phyloP scores from a whole-genome alignment of 2,797 vertebrate genomes.

The Lateolabrax maculatus region DNA sequence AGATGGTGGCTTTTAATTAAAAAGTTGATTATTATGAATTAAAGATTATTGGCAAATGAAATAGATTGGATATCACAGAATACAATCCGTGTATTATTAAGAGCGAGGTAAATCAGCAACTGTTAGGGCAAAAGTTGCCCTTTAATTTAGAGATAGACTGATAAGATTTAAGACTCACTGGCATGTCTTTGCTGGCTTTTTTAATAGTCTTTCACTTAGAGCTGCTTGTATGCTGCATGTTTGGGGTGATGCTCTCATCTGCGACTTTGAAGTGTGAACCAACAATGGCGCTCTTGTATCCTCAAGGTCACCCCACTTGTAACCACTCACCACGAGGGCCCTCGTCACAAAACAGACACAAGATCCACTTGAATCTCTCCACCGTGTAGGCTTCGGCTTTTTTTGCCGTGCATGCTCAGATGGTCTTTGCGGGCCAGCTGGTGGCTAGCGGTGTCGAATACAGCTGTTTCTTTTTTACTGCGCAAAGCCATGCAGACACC shows the following conservation, averaged over 20 bases:
- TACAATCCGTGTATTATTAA: slow-evolving; percentile 43
- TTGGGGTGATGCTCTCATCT: slow-evolving; percentile 5
- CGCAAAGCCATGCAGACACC: background rate
- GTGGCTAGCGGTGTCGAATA: slow-evolving; percentile 2
- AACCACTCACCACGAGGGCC: slow-evolving; percentile 42
- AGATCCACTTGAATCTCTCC: slow-evolving; percentile 42
- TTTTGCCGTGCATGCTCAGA: background rate
- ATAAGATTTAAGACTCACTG: slow-evolving; percentile 11
- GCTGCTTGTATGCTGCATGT: background rate
- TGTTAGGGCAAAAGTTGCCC: background rate
- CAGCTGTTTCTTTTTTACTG: slow-evolving; percentile 51
- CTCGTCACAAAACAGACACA: slow-evolving; percentile 28
- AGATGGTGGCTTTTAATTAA: slow-evolving; percentile 73
- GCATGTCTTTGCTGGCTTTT: background rate
- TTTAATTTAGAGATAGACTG: slow-evolving; percentile 15
- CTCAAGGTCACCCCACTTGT: slow-evolving; percentile 54
- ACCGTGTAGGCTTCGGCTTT: background rate
- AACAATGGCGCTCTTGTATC: slow-evolving; percentile 52
- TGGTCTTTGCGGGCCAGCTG: slow-evolving; percentile 27
- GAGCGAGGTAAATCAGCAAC: slow-evolving; percentile 41
- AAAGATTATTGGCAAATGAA: slow-evolving; percentile 63
- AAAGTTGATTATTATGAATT: slow-evolving; percentile 68
- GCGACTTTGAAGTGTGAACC: slow-evolving; percentile 48
- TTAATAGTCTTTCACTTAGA: background rate
- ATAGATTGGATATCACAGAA: slow-evolving; percentile 44